Conservation (phyloP, 2,113 vertebrate genomes). For the Nothobranchius furzeri region DNA sequence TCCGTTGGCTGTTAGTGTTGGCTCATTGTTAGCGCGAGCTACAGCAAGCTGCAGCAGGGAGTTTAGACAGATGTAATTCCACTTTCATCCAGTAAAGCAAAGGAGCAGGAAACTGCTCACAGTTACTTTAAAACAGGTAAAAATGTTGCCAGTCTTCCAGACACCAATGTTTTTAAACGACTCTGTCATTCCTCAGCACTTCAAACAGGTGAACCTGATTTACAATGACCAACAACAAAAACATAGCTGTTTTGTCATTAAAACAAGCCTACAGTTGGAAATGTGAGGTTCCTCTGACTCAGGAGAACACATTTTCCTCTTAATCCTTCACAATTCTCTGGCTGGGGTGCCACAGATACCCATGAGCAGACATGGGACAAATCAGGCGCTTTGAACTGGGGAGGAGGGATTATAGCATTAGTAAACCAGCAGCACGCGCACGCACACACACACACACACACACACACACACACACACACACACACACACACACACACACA, state of each 20-base stretch:
- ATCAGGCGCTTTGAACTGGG: slow-evolving; percentile 55
- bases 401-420: slow-evolving; percentile 58
- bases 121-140: not conserved
- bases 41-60: no score
- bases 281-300: slow-evolving; percentile 54
- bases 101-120: no score
- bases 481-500: not conserved
- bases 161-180: slow-evolving; percentile 12
- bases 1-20: no score
- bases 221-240: slow-evolving; percentile 23
- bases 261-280: slow-evolving; percentile 24
- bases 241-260: slow-evolving; percentile 1
- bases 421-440: slow-evolving; percentile 16
- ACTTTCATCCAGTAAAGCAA: no score
- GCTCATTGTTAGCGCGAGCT: no score
- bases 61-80: no score
- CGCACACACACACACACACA: no score
- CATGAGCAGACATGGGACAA: slow-evolving; percentile 42
- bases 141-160: slow-evolving; percentile 2
- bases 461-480: no score
- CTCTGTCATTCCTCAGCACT: slow-evolving; percentile 4
- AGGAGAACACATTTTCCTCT: slow-evolving; percentile 66
- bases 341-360: slow-evolving; percentile 45
- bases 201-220: slow-evolving; percentile 24
- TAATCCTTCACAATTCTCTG: slow-evolving; percentile 67